Evolutionary conservation across 1,140 invertebrate species (phyloP).

Genomic region (Drosophila burlai): DNA sequence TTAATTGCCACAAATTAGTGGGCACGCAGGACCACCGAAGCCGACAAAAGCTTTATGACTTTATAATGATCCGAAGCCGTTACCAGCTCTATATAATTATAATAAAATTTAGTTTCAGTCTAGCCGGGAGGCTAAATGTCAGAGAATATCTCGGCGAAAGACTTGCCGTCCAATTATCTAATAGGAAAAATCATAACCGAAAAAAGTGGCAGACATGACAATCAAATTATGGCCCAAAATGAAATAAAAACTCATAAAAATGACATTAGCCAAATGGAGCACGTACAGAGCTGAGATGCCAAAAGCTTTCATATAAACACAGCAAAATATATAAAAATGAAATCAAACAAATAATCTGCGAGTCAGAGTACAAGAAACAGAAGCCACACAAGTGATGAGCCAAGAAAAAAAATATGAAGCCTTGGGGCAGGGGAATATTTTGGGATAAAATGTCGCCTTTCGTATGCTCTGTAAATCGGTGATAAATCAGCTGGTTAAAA

Average conservation of each 20-base stretch:
- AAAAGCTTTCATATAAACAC: conserved; percentile 49
- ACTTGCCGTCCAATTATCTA: conserved; percentile 36
- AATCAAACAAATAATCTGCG: conserved; percentile 63
- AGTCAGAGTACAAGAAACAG: conserved; percentile 40
- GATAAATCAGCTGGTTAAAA: neutral
- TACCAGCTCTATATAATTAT: conserved; percentile 70
- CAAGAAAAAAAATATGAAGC: conserved; percentile 11
- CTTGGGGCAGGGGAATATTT: neutral
- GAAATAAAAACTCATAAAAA: conserved; percentile 56
- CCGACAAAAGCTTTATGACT: conserved; percentile 63
- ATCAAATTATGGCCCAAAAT: conserved; percentile 48
- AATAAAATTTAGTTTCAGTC: conserved; percentile 6
- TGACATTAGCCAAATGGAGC: conserved; percentile 62
- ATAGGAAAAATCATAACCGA: conserved; percentile 36
- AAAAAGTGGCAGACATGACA: conserved; percentile 42
- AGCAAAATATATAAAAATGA: conserved; percentile 60
- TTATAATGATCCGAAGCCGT: conserved; percentile 64
- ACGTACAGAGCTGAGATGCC: conserved; percentile 40
- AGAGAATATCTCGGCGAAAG: conserved; percentile 4
- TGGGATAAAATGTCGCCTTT: neutral
- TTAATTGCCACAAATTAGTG: conserved; percentile 79
- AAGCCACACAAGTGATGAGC: conserved; percentile 44
- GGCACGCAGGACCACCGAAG: conserved; percentile 46
- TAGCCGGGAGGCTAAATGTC: conserved; percentile 10
- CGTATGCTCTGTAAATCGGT: conserved; percentile 6